Conservation (phyloP, 1,140 invertebrate species). For the Penaeus indicus region DNA sequence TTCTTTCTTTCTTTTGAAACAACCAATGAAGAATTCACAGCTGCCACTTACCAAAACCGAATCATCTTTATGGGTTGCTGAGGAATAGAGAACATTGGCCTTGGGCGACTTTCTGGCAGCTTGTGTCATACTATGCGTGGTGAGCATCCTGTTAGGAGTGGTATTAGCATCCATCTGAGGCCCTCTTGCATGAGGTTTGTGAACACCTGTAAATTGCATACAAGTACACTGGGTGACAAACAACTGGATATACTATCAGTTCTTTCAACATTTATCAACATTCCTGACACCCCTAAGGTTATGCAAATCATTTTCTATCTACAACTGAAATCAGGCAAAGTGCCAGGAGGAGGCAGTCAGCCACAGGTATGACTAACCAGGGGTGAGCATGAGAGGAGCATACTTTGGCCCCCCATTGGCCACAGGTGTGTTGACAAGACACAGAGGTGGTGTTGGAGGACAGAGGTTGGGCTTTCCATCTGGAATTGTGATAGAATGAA, state of each 20-base stretch:
- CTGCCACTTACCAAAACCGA: not conserved
- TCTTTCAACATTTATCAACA: too few relatives aligned
- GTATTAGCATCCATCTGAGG: not conserved
- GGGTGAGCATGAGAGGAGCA: constrained; percentile 13
- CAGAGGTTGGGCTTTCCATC: constrained; percentile 43
- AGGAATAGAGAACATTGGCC: constrained; percentile 11
- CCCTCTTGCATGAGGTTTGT: not conserved
- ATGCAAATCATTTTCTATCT: too few relatives aligned
- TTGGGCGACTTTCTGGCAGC: constrained; percentile 26
- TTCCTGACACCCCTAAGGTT: too few relatives aligned
- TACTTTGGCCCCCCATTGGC: not conserved
- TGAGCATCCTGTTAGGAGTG: constrained; percentile 25
- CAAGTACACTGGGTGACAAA: not conserved
- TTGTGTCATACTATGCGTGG: not conserved
- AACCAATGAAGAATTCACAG: not conserved
- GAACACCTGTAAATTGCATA: not conserved
- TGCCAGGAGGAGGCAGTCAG: not conserved
- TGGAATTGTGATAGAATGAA: not conserved
- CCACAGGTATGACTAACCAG: not conserved
- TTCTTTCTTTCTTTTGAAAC: too few relatives aligned
- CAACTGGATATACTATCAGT: too few relatives aligned
- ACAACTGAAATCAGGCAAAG: not conserved
- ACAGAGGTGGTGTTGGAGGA: constrained; percentile 27
- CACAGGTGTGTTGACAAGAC: constrained; percentile 10
- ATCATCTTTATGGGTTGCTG: not conserved